These are phyloP conservation scores for Rhombomys opimus DNA, from an alignment of 2,113 vertebrate species.

Conservation along the genomic window DNA sequence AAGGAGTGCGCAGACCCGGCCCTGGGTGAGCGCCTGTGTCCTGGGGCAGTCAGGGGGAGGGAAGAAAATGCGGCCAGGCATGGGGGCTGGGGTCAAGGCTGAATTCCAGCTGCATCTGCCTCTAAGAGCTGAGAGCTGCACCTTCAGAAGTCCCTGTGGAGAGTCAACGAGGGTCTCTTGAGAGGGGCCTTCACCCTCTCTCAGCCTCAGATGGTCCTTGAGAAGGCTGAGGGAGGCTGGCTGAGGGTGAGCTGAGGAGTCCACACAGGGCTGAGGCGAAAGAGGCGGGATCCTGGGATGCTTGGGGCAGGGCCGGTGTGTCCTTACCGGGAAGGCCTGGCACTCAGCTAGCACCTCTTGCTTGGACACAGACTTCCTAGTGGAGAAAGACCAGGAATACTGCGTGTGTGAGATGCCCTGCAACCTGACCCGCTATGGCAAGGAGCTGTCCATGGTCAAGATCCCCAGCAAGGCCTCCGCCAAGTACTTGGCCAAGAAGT, in stretches of 20 bases:
- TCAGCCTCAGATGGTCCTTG: background rate
- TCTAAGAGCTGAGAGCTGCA: background rate
- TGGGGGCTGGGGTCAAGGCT: background rate
- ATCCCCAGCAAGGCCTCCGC: constrained; percentile 99
- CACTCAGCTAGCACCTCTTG: constrained; percentile 52
- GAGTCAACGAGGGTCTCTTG: background rate
- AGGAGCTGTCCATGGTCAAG: constrained; percentile 99
- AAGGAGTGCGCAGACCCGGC: constrained; percentile 99
- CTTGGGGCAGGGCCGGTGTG: constrained; percentile 24
- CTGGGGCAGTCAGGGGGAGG: background rate
- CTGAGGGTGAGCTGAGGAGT: background rate
- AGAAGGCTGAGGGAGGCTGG: background rate
- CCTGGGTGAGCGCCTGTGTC: constrained; percentile 90
- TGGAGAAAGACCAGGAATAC: constrained; percentile 97
- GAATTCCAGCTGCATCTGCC: background rate
- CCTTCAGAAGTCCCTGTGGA: background rate
- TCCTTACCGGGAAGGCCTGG: constrained; percentile 4
- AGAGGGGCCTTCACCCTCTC: background rate
- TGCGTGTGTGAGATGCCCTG: constrained; percentile 98
- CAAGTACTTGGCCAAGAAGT: constrained; percentile 99
- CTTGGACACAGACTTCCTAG: constrained; percentile 93
- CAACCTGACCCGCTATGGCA: constrained; percentile 96
- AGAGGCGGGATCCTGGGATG: background rate
- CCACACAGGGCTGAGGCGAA: background rate
- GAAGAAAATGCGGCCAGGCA: background rate